A percentile compares a stretch with the other conserved stretches of the same genome.
These are phyloP conservation scores for Lepeophtheirus nordmannii DNA, from an alignment of 2,888 invertebrate species.

Conservation along the genomic window DNA sequence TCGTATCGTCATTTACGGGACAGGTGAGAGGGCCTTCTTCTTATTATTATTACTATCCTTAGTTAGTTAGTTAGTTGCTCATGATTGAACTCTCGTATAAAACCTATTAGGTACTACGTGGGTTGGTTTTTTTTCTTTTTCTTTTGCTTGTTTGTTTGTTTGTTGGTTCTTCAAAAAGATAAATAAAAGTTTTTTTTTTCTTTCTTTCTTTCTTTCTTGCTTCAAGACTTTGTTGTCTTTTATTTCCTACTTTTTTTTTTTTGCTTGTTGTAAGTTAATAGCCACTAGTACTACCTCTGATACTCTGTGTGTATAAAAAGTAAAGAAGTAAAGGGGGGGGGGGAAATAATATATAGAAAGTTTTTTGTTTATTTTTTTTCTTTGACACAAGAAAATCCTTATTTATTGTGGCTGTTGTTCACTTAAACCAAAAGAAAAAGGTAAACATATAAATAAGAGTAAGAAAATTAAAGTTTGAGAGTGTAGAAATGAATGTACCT, in stretches of 20 bases:
- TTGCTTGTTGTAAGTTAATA: background rate
- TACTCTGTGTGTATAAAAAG: background rate
- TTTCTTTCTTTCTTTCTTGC: too few species aligned
- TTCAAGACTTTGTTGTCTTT: background rate
- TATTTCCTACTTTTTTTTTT: background rate
- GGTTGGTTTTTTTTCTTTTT: too few species aligned
- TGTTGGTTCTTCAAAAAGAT: background rate
- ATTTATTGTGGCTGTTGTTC: background rate
- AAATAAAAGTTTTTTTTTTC: background rate
- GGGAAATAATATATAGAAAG: background rate
- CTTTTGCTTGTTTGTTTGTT: too few species aligned
- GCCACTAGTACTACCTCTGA: background rate
- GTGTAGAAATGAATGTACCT: too few species aligned
- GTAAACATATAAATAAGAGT: too few species aligned
- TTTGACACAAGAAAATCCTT: constrained; percentile 5
- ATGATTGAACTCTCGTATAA: too few species aligned
- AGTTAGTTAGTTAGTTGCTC: too few species aligned
- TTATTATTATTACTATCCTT: too few species aligned
- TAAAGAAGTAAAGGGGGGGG: background rate
- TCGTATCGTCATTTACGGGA: background rate
- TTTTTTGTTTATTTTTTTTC: background rate
- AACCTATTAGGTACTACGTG: too few species aligned
- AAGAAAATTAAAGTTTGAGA: too few species aligned
- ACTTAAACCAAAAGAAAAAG: too few species aligned
- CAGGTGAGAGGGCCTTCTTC: background rate